Percentiles rank a stretch among this genome's conserved stretches.
phyloP scores from a whole-genome alignment of 2,797 vertebrate species.

The Pseudomugil tenellus region DNA sequence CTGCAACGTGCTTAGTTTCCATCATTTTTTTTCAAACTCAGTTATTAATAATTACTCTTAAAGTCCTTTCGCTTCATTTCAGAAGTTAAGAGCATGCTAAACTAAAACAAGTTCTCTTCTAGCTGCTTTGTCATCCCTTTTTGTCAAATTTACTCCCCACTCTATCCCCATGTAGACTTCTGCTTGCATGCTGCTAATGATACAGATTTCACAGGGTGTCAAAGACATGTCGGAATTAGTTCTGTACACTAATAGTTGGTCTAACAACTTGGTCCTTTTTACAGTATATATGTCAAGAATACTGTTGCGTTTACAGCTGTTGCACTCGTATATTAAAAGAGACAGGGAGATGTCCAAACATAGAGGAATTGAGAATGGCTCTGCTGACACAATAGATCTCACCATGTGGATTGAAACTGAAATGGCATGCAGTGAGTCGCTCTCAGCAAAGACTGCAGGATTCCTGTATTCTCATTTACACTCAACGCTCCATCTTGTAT shows the following conservation, averaged over 20 bases:
- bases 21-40: constrained; percentile 37
- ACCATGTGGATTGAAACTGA: constrained; percentile 61
- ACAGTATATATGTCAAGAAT: constrained; percentile 40
- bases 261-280: constrained; percentile 50
- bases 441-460: constrained; percentile 48
- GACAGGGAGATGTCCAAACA: constrained; percentile 43
- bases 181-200: constrained; percentile 63
- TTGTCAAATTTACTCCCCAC: constrained; percentile 58
- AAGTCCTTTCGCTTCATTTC: constrained; percentile 54
- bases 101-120: constrained; percentile 71
- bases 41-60: constrained; percentile 43
- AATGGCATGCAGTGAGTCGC: constrained; percentile 63
- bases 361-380: constrained; percentile 57
- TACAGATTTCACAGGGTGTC: constrained; percentile 72
- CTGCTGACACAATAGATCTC: constrained; percentile 54
- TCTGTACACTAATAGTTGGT: constrained; percentile 48
- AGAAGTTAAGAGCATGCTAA: constrained; percentile 81
- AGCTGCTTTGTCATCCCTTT: constrained; percentile 56
- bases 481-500: constrained; percentile 43
- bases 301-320: constrained; percentile 56
- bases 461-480: constrained; percentile 33
- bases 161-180: constrained; percentile 62
- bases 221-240: constrained; percentile 60
- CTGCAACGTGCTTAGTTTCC: constrained; percentile 25
- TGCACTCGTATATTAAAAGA: constrained; percentile 26